Evolutionary conservation across 2,888 invertebrate species (phyloP), one percentile per base, ranked within the genome.

Genomic region (Leucoma salicis): DNA sequence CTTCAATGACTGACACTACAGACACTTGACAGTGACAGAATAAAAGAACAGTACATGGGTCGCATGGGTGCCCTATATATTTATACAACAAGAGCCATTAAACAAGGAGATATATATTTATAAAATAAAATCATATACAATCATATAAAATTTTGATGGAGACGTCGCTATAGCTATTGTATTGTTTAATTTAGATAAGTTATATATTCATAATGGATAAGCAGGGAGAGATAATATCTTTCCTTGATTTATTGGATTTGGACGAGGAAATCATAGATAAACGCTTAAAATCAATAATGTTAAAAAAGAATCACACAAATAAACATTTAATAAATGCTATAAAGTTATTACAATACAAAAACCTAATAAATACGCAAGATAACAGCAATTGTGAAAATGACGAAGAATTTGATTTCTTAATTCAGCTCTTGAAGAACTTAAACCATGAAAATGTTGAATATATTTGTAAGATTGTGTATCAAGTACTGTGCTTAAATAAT

Each of bases 211-310:
- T 14, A 46, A 70, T 70, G 62, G 42, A 57, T 48, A 49, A 40
- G 35, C 47, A 73, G 50, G 57, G 66, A 33, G 74, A 78, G 18
- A 42, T 82, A 12, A 32, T 85, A 16, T 72, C 78, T 2, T 79
- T 86, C 36, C 63, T 89, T 50, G 84, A 90, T 63, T 57, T 86
- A 42, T 57, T 90, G 18, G 83, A 88, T 63, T 68, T 90, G 46
- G 82, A 86, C 36, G 90, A 90, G 67, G 80, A 80, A 49, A 10
- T 83, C 1, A 64, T 88, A 24, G 86, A 90, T 61, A 41, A 49
- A 7, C 74, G 82, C 21, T 63, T 88, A n/a, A 71, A 74, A 53
- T 52, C 58, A 21, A 57, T 90, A 16, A 85, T 85, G 77, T 42
- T 50, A 35, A 77, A 64, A 52, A 68, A 47, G 29, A 63, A 58